These are phyloP conservation scores for Tupaia tana DNA, from an alignment of 2,113 vertebrate species.

Conservation along the genomic window DNA sequence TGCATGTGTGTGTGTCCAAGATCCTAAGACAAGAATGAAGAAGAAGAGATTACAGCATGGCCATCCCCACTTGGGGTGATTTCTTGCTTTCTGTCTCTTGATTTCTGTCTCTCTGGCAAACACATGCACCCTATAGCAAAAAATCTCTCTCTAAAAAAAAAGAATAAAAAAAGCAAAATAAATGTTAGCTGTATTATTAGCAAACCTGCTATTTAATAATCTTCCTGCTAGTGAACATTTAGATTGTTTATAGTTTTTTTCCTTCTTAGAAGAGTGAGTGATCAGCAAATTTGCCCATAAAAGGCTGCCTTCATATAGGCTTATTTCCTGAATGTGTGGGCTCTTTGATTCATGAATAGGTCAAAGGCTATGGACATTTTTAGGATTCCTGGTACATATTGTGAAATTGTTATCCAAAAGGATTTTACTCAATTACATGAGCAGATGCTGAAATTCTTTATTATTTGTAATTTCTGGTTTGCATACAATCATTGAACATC, in stretches of 20 bases:
- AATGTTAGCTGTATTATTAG: background rate
- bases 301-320: background rate
- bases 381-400: slow-evolving; percentile 44
- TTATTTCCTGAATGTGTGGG: slow-evolving; percentile 32
- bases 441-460: background rate
- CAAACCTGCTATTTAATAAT: background rate
- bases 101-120: too few species aligned
- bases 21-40: too few species aligned
- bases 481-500: too few species aligned
- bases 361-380: slow-evolving; percentile 36
- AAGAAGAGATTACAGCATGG: too few species aligned
- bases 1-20: too few species aligned
- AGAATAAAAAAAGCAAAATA: background rate
- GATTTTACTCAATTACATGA: background rate
- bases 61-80: too few species aligned
- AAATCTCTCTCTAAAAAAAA: too few species aligned
- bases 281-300: slow-evolving; percentile 7
- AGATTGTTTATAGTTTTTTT: background rate
- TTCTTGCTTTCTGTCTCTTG: too few species aligned
- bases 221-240: background rate
- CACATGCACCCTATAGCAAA: too few species aligned
- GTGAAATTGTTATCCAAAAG: background rate
- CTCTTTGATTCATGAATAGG: slow-evolving; percentile 21
- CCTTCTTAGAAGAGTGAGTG: background rate
- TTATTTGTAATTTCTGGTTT: too few species aligned